Base-by-base conservation (phyloP, 2,113 vertebrate genomes). In the Barbus barbus region DNA sequence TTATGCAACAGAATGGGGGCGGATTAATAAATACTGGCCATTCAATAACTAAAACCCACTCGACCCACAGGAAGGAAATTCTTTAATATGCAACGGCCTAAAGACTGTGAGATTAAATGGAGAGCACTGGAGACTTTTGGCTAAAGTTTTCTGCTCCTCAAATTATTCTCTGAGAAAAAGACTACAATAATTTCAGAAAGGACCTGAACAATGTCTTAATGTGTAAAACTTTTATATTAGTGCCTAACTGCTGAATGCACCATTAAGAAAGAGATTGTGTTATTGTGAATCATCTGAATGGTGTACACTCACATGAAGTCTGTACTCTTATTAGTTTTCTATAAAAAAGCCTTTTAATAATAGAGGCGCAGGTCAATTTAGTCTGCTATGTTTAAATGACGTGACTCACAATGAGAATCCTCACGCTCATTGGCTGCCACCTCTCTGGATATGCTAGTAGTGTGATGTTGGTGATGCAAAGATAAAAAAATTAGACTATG, bases 31-130 rank as follows among this genome's bases (percentile, higher is more conserved):
- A 78, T 38, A 60, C 20, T 58, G 31, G 53, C 28, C 60, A 78
- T 33, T 24, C 7, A 78, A 73, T 53, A 76, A 85, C 72, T 28
- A 65, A 74, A 46, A 36, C 36, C n/a, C 79, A 79, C 77, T 79
- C 79, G 22, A 73, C 38, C n/a, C 38, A 73, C 12, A 26, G 13
- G 6, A 72, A 44, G 69, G 38, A 73, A 73, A 44, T 46, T 26
- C 11, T 73, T 44, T 7, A 44, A 44, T 72, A 16, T 44, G 69
- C 38, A 26, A 73, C 14, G 36, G 38, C 71, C 71, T 9, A 26
- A 46, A 46, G 38, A 73, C n/a, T n/a, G 11, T 38, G 33, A 38
- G 65, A 71, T n/a, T 44, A 16, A 72, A 44, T 14, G n/a, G 38
- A 73, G 71, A 73, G 69, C 38, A 44, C 69, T 44, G 2, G 69